These are phyloP conservation scores for Hydropotes inermis DNA, from an alignment of 2,113 vertebrate genomes.

Conservation along the genomic window DNA sequence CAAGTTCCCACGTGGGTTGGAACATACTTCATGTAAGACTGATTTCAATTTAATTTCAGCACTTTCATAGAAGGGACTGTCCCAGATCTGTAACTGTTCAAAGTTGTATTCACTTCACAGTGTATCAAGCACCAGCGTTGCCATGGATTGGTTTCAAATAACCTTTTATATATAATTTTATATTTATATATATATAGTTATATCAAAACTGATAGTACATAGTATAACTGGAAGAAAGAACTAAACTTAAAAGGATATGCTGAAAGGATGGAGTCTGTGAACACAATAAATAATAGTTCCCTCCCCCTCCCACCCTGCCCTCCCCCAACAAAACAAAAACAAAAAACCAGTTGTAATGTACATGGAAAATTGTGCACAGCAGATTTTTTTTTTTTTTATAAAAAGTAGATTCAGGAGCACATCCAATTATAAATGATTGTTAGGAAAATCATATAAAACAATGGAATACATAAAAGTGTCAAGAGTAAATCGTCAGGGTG, in stretches of 20 bases:
- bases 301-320: slow-evolving; percentile 66
- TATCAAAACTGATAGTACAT: slow-evolving; percentile 91
- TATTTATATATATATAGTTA: slow-evolving; percentile 89
- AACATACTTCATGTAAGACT: slow-evolving; percentile 77
- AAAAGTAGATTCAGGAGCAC: slow-evolving; percentile 96
- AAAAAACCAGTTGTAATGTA: slow-evolving; percentile 90
- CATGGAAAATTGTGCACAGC: slow-evolving; percentile 97
- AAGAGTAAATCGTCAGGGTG: slow-evolving; percentile 89
- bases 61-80: slow-evolving; percentile 82
- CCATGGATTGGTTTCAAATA: slow-evolving; percentile 92
- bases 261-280: slow-evolving; percentile 88
- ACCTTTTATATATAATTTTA: slow-evolving; percentile 90
- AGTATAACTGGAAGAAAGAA: slow-evolving; percentile 87
- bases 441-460: slow-evolving; percentile 98
- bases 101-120: slow-evolving; percentile 90
- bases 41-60: slow-evolving; percentile 80
- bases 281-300: slow-evolving; percentile 97
- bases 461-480: slow-evolving; percentile 98
- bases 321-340: slow-evolving; percentile 82
- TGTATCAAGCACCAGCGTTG: slow-evolving; percentile 99
- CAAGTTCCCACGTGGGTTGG: slow-evolving; percentile 72
- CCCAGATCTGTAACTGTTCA: slow-evolving; percentile 86
- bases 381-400: slow-evolving; percentile 87
- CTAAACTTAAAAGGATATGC: slow-evolving; percentile 87
- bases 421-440: slow-evolving; percentile 96